Percentiles rank a stretch among this genome's conserved stretches.
Evolutionary conservation across 2,888 invertebrate species (phyloP).

Genomic region (Macrophya alboannulata): DNA sequence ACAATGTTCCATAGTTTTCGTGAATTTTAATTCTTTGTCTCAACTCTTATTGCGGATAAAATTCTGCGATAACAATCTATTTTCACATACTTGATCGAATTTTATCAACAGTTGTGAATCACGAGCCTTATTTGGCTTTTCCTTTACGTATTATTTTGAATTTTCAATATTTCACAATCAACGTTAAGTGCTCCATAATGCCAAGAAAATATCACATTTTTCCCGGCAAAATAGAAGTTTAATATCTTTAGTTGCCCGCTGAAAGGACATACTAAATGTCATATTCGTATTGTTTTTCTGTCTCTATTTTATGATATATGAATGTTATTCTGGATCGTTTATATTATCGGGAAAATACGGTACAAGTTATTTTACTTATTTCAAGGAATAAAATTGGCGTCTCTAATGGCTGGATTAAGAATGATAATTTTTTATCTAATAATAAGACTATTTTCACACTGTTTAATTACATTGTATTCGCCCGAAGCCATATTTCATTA

Average conservation of each 20-base stretch:
- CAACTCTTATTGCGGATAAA: not conserved
- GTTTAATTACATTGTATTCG: not conserved
- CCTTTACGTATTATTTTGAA: not conserved
- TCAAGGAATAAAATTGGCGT: constrained; percentile 5
- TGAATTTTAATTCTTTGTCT: not conserved
- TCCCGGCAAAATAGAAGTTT: not conserved
- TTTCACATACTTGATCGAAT: not conserved
- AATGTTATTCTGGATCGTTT: constrained; percentile 6
- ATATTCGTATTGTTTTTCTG: not conserved
- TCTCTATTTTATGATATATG: not conserved
- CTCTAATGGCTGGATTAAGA: constrained; percentile 27
- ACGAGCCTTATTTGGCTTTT: not conserved
- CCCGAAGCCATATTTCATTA: constrained; percentile 31
- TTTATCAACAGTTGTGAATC: constrained; percentile 23
- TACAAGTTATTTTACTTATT: constrained; percentile 46
- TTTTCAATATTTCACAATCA: not conserved
- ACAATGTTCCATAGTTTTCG: constrained; percentile 1
- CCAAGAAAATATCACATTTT: constrained; percentile 13
- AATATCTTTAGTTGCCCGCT: constrained; percentile 14
- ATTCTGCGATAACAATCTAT: not conserved
- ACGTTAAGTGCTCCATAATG: not conserved
- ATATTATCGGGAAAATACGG: constrained; percentile 50
- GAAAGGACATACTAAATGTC: constrained; percentile 12
- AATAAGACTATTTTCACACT: constrained; percentile 41
- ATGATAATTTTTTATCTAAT: constrained; percentile 22